Percentiles rank a stretch among this genome's conserved stretches.
Evolutionary conservation across 2,888 invertebrate species (phyloP).

Genomic region (Tiliacea citrago): DNA sequence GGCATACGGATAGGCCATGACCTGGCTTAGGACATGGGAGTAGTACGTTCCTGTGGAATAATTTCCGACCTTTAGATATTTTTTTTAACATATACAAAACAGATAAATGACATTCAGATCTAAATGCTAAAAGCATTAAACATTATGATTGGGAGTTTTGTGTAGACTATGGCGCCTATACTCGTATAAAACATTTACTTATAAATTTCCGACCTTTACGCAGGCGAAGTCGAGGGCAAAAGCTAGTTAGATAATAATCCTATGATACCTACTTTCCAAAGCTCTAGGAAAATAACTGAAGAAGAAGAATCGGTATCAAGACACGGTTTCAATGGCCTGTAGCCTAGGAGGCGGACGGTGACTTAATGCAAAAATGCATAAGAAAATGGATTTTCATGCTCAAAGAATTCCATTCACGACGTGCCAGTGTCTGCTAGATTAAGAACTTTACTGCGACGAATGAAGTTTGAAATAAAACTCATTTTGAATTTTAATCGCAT

Average conservation of each 20-base stretch:
- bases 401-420: slow-evolving; percentile 66
- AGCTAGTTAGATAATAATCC: slow-evolving; percentile 18
- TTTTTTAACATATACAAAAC: too few species aligned
- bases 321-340: slow-evolving; percentile 57
- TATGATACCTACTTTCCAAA: slow-evolving; percentile 32
- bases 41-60: too few species aligned
- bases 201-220: too few species aligned
- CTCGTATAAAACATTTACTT: too few species aligned
- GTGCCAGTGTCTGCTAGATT: slow-evolving; percentile 68
- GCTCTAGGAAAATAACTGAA: slow-evolving; percentile 42
- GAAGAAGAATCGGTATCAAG: slow-evolving; percentile 53
- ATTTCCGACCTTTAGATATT: too few species aligned
- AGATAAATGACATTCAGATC: too few species aligned
- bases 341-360: slow-evolving; percentile 43
- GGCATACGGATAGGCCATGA: too few species aligned
- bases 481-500: slow-evolving; percentile 68
- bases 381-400: slow-evolving; percentile 69
- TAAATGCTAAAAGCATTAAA: too few species aligned
- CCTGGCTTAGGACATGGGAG: too few species aligned
- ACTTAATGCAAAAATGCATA: slow-evolving; percentile 67
- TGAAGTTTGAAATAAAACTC: slow-evolving; percentile 64
- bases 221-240: too few species aligned
- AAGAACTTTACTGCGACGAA: slow-evolving; percentile 62
- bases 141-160: too few species aligned
- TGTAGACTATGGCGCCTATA: too few species aligned